Conservation (phyloP, 2,888 invertebrate genomes). For the Endotricha flammealis region DNA sequence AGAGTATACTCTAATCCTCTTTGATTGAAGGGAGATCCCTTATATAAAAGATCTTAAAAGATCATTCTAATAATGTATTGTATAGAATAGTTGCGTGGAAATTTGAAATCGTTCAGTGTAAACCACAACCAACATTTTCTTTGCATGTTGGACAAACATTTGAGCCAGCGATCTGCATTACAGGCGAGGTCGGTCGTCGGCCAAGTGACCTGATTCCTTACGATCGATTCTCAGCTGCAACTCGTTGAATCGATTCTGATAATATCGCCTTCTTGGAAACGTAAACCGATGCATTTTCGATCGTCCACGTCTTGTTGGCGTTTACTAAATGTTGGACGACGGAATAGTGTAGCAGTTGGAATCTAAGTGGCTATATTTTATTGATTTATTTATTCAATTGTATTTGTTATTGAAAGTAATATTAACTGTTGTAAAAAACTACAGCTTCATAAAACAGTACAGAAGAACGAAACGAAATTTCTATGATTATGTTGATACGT, state of each 20-base stretch:
- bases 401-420: too few relatives aligned
- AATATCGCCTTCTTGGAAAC: slow-evolving; percentile 16
- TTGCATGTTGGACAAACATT: slow-evolving; percentile 19
- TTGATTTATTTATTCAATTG: too few relatives aligned
- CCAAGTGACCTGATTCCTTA: slow-evolving; percentile 38
- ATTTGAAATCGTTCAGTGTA: not conserved
- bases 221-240: slow-evolving; percentile 37
- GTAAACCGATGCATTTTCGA: slow-evolving; percentile 12
- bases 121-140: not conserved
- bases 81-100: not conserved
- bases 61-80: too few relatives aligned
- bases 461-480: too few relatives aligned
- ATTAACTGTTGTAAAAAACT: too few relatives aligned
- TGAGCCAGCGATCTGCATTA: slow-evolving; percentile 25
- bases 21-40: too few relatives aligned
- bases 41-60: too few relatives aligned
- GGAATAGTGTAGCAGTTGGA: too few relatives aligned
- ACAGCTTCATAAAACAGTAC: too few relatives aligned
- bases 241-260: slow-evolving; percentile 18
- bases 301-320: not conserved
- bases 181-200: slow-evolving; percentile 30
- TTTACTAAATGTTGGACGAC: not conserved
- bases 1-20: too few relatives aligned
- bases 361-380: too few relatives aligned
- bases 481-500: too few relatives aligned